A percentile compares a stretch with the other conserved stretches of the same genome.
phyloP scores from a whole-genome alignment of 2,888 invertebrate genomes.

The Plebejus argus region DNA sequence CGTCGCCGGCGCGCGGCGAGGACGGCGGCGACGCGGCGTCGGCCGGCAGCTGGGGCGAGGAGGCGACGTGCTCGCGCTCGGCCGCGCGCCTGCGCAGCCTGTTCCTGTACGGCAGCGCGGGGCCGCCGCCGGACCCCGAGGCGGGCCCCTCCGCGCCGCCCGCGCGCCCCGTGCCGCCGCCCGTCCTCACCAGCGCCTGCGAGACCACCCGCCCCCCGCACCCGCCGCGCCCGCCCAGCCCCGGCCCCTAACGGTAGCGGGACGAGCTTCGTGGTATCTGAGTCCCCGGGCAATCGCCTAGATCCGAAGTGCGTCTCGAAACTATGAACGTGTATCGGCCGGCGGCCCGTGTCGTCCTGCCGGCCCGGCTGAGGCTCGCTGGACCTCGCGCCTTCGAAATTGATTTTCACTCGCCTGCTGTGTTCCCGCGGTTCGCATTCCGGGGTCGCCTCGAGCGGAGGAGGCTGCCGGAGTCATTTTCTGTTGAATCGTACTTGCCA shows the following conservation, averaged over 20 bases:
- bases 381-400: background rate
- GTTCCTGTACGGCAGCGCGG: constrained; percentile 69
- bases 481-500: constrained; percentile 2
- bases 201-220: constrained; percentile 36
- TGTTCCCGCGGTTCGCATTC: background rate
- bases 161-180: constrained; percentile 37
- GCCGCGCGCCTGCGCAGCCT: constrained; percentile 58
- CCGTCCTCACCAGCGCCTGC: constrained; percentile 37
- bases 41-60: constrained; percentile 63
- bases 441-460: background rate
- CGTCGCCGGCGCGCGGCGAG: constrained; percentile 54
- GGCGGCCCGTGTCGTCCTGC: background rate
- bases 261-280: constrained; percentile 11
- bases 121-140: constrained; percentile 60
- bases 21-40: constrained; percentile 61
- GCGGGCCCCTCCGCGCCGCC: constrained; percentile 47
- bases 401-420: background rate
- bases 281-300: constrained; percentile 15
- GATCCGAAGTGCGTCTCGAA: constrained; percentile 13
- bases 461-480: background rate
- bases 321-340: background rate
- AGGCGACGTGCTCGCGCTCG: constrained; percentile 62
- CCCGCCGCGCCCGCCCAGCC: constrained; percentile 34
- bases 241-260: constrained; percentile 45
- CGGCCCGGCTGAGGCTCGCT: background rate